Evolutionary conservation across 2,797 vertebrate genomes (phyloP), one percentile per base, ranked within the genome.

Genomic region (Macroramphosus scolopax): DNA sequence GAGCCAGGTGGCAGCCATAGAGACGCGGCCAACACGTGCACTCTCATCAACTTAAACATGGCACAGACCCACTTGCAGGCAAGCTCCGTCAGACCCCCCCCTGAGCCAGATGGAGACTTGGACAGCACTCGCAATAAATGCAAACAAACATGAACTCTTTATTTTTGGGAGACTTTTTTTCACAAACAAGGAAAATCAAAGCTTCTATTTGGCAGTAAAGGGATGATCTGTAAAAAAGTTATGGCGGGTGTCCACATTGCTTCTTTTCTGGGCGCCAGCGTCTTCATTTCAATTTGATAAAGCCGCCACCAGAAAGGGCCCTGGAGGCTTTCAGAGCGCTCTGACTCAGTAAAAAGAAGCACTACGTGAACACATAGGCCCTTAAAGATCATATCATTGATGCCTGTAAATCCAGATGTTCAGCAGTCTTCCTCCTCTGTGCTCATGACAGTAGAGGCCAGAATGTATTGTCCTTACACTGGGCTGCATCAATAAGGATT

Each of bases 21-120:
- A 79, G 82, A 83, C 56, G 46, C 74, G 46, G 64, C 72, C 84
- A 83, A 78, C 78, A 76, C 81, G 56, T 65, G 68, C 72, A 31
- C 72, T 63, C 73, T 80, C 65, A 78, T 68, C 82, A 87, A 80
- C 84, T 75, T 88, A 86, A 89, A 83, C 77, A 76, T 68, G 77
- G 70, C 84, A 67, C 81, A 75, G 63, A 60, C 78, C 56, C 67
- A 80, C 63, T 81, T 78, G 75, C 87, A 83, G 82, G 84, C 83
- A 86, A 87, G 84, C 68, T 61, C 65, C 58, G 52, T 18, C 67
- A 58, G 59, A 64, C 64, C 26, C 26, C 63, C 5, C 51, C 55
- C 39, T 51, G 57, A 69, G 69, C 72, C 65, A 40, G n/a, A 42
- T 38, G 39, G 48, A 73, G 63, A 48, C 49, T 45, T 38, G 22